phyloP scores from a whole-genome alignment of 2,113 vertebrate genomes.

The Phaethon lepturus region DNA sequence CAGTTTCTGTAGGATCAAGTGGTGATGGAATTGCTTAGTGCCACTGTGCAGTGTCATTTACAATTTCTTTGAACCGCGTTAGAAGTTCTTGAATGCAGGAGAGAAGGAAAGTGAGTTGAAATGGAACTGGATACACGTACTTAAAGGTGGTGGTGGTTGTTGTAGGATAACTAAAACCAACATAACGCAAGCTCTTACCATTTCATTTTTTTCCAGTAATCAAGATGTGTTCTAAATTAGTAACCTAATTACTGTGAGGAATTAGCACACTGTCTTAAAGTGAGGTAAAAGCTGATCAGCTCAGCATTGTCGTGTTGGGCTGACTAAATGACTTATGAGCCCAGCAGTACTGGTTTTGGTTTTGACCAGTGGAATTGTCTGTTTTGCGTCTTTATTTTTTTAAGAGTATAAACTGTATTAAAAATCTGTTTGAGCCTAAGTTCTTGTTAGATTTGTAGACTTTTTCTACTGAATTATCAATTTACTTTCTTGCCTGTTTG shows the following conservation, averaged over 20 bases:
- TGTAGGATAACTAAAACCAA: not conserved
- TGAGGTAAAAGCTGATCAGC: constrained; percentile 58
- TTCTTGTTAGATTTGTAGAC: not conserved
- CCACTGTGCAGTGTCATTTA: not conserved
- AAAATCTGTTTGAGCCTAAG: not conserved
- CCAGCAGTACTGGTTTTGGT: not conserved
- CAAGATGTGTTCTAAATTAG: constrained; percentile 56
- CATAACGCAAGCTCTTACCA: not conserved
- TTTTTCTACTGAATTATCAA: not conserved
- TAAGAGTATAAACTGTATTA: not conserved
- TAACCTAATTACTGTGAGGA: constrained; percentile 42
- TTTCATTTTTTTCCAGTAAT: not conserved
- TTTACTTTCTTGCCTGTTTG: not conserved
- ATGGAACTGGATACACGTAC: not conserved
- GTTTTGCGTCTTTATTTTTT: not conserved
- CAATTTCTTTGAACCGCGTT: not conserved
- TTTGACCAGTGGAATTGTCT: not conserved
- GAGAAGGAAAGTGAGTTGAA: not conserved
- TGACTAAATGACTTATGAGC: not conserved
- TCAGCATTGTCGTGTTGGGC: not conserved
- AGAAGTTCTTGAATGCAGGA: not conserved
- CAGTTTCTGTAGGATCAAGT: not conserved
- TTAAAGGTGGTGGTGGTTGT: not conserved
- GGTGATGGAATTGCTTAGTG: not conserved
- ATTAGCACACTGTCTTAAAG: constrained; percentile 49